Evolutionary conservation across 2,113 vertebrate genomes (phyloP).

Genomic region (Aramus guarauna): DNA sequence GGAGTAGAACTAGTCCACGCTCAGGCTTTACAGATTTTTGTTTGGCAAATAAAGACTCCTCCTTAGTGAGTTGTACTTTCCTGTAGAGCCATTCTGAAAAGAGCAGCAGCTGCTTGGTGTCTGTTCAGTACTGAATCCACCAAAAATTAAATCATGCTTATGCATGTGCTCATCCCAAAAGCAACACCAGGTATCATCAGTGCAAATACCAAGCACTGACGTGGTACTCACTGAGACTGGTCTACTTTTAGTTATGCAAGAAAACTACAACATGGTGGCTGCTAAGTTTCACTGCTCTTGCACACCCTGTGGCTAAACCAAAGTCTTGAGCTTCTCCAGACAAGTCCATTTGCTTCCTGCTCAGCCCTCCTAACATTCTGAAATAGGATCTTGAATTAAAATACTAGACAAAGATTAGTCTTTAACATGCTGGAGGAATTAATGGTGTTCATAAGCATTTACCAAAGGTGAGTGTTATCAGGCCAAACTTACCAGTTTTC

Average conservation of each 20-base stretch:
- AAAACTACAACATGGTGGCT: background rate
- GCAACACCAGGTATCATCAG: background rate
- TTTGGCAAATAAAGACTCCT: background rate
- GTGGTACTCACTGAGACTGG: background rate
- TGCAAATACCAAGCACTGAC: background rate
- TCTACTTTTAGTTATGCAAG: background rate
- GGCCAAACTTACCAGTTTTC: background rate
- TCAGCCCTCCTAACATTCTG: background rate
- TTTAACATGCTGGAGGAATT: background rate
- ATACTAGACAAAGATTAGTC: background rate
- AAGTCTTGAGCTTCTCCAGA: background rate
- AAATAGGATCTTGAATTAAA: background rate
- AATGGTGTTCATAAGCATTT: background rate
- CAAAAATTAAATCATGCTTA: background rate
- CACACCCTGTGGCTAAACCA: background rate
- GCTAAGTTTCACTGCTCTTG: background rate
- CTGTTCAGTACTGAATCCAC: background rate
- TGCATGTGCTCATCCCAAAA: background rate
- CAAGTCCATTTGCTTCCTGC: background rate
- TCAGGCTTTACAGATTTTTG: background rate
- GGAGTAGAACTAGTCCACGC: background rate
- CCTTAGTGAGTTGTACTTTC: background rate
- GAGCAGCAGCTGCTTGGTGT: background rate
- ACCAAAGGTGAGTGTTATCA: background rate
- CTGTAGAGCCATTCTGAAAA: fast-evolving